Conservation (phyloP, 2,797 vertebrate genomes). For the Rhinichthys osculus region DNA sequence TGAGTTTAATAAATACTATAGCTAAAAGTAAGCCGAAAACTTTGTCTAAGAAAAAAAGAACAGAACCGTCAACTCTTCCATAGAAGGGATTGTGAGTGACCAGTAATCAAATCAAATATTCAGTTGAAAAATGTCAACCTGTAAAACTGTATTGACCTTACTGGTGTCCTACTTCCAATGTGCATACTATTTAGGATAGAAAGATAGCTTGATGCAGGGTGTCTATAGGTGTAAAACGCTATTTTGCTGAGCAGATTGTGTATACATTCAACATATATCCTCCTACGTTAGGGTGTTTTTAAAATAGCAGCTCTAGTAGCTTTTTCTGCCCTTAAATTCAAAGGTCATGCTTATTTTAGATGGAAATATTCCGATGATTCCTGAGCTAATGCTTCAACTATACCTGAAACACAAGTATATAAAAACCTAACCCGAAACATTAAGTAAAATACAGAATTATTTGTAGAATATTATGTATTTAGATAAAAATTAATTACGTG, state of each 20-base stretch:
- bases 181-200: background rate
- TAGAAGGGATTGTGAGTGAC: background rate
- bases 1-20: background rate
- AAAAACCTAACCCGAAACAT: background rate
- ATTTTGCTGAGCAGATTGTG: background rate
- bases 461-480: background rate
- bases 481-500: background rate
- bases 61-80: background rate
- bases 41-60: too few species aligned
- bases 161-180: background rate
- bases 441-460: background rate
- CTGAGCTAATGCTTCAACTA: background rate
- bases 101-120: background rate
- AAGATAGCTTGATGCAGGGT: background rate
- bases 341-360: background rate
- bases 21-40: background rate
- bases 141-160: background rate
- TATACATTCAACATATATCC: background rate
- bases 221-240: background rate
- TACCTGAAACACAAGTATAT: background rate
- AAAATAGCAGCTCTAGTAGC: background rate
- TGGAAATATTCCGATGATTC: background rate
- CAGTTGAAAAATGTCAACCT: background rate
- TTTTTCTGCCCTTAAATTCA: background rate
- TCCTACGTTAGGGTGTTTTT: background rate